phyloP scores from a whole-genome alignment of 2,797 vertebrate species.

The Morus bassanus region DNA sequence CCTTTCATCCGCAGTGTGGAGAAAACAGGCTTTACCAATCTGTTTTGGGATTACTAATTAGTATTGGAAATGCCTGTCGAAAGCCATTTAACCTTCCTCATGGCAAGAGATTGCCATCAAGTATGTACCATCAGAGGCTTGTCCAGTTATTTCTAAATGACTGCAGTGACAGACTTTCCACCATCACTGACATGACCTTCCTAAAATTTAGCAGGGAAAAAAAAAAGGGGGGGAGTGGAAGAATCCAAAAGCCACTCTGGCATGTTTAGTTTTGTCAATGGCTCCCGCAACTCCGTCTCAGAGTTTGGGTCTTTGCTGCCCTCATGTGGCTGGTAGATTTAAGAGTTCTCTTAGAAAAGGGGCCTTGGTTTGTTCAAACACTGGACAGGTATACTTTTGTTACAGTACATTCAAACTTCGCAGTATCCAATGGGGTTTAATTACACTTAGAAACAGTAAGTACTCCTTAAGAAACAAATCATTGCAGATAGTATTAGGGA shows the following conservation, averaged over 20 bases:
- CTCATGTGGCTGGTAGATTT: background rate
- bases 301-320: background rate
- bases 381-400: accelerated
- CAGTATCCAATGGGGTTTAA: accelerated
- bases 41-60: background rate
- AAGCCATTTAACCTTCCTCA: background rate
- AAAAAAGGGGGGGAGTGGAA: background rate
- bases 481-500: accelerated
- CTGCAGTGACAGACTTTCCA: background rate
- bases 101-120: background rate
- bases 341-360: background rate
- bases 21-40: background rate
- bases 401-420: background rate
- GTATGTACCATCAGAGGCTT: background rate
- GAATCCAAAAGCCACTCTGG: background rate
- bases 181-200: background rate
- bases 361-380: accelerated
- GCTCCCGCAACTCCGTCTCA: accelerated
- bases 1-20: background rate
- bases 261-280: accelerated
- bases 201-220: background rate
- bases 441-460: background rate
- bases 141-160: background rate
- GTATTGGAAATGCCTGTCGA: background rate
- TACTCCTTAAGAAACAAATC: background rate